Evolutionary conservation across 1,140 invertebrate genomes (phyloP), one percentile per base, ranked within the genome.

Genomic region (Tribolium madens): DNA sequence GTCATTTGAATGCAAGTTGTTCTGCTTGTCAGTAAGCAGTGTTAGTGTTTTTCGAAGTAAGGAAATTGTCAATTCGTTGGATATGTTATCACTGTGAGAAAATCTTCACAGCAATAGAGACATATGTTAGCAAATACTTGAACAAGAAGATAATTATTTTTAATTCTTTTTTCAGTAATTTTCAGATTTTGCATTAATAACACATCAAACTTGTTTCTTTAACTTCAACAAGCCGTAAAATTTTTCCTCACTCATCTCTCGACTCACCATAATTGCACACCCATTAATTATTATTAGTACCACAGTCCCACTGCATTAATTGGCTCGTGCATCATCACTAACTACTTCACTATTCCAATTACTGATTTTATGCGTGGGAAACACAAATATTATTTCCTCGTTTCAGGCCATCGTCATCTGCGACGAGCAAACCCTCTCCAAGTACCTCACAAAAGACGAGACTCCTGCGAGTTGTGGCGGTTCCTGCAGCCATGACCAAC

Each of bases 401-500:
- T 80, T 83, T 12, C 75, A 86, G 85, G 79, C 76, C 48, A 79
- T 81, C 52, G 68, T 84, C 9, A 70, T 85, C 48, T 78, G 81
- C 5, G 83, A 84, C 71, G 83, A 85, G 76, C 75, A 79, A 68
- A 83, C 84, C 9, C 76, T 87, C 46, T 82, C 85, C 33, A 80
- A 82, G 15, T 85, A 82, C 74, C 83, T 88, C 12, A 75, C 84
- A 1, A 84, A 85, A 57, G 86, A 89, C 57, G 85, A 88, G 78
- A 82, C 88, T 47, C 90, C 88, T 70, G 85, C 86, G 53, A 84
- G 84, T 83, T 89, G 86, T 83, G 87, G 86, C 60, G 87, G 89
- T 76, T 84, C 84, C 42, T 84, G 85, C 78, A 85, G 86, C 75
- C 89, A 91, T 84, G 88, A 91, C 80, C 90, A 91, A 77, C 78